Base-by-base conservation (phyloP, 2,888 invertebrate genomes). In the Cryptocheilus praepositus region DNA sequence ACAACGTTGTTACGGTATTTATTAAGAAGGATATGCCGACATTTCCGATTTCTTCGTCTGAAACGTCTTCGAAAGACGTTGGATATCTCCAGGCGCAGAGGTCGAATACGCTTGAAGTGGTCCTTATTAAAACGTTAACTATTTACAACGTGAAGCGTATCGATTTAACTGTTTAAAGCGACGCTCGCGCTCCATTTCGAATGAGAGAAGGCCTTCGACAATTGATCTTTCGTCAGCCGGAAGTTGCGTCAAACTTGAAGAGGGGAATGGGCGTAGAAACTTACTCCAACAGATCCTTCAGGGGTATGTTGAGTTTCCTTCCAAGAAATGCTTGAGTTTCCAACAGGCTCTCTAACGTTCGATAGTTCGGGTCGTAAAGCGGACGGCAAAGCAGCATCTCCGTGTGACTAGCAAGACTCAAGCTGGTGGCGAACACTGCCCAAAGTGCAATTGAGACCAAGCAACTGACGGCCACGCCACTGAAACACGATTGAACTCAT, bases 331-430 rank as follows among this genome's bases (percentile, higher is more conserved):
- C 68, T 65, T 74, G 81, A 8, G 84, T 85, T 70, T 95, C 94
- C 69, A 95, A 89, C 28, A 95, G 89, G 71, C 92, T 91, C 64
- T 92, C 91, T 52, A 95, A 87, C 15, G 92, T 91, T 36, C 89
- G 89, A 82, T 93, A 95, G 70, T 93, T 90, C 0, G 93, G 92
- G 65, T 91, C 93, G 89, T 94, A 93, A 49, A 95, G 89, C 0
- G 94, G 93, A 64, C 93, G 92, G 80, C 95, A 95, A 0, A 95
- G 89, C 81, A 94, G 92, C 64, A 92, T 91, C 88, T 93, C 92
- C 16, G 92, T 92, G 82, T 94, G 93, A 18, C 92, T 93, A 16
- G 93, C 92, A 58, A 93, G 85, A 36, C 93, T 89, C 72, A 94
- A 91, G 13, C 91, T 88, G 13, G 90, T 88, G 60, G 92, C 90